Percentiles rank a stretch among this genome's conserved stretches.
These are phyloP conservation scores for Cephus pygmeus DNA, from an alignment of 2,888 invertebrate genomes.

Conservation along the genomic window DNA sequence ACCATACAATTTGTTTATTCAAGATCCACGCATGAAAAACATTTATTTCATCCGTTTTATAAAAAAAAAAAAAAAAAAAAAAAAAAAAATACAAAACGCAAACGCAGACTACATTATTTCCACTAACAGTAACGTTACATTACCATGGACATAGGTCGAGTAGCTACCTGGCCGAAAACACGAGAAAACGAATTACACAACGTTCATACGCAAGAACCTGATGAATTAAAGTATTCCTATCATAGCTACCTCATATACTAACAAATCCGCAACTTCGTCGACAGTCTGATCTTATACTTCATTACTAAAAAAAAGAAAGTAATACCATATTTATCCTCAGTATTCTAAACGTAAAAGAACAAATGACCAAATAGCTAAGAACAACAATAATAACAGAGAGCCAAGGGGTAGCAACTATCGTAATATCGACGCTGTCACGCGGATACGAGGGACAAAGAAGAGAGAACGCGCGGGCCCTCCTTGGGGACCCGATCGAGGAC, in stretches of 20 bases:
- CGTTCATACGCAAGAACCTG: background rate
- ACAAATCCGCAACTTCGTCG: background rate
- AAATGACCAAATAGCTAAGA: background rate
- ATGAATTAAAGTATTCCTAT: background rate
- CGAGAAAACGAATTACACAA: background rate
- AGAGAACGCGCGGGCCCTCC: conserved; percentile 38
- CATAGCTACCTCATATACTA: background rate
- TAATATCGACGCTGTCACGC: background rate
- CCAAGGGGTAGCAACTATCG: background rate
- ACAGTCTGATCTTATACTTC: background rate
- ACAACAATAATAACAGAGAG: background rate
- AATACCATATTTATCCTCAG: background rate
- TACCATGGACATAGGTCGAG: background rate
- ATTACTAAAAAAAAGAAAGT: background rate
- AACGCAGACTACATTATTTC: background rate
- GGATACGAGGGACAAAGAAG: conserved; percentile 34
- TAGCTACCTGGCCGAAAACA: background rate
- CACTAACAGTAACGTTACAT: background rate
- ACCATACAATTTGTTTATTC: background rate
- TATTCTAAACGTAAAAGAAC: background rate
- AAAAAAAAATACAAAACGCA: background rate
- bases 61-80: background rate
- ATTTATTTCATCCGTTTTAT: background rate
- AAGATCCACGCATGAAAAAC: background rate
- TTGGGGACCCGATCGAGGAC: conserved; percentile 51